Evolutionary conservation across 2,888 invertebrate species (phyloP).

Genomic region (Stenichneumon culpator): DNA sequence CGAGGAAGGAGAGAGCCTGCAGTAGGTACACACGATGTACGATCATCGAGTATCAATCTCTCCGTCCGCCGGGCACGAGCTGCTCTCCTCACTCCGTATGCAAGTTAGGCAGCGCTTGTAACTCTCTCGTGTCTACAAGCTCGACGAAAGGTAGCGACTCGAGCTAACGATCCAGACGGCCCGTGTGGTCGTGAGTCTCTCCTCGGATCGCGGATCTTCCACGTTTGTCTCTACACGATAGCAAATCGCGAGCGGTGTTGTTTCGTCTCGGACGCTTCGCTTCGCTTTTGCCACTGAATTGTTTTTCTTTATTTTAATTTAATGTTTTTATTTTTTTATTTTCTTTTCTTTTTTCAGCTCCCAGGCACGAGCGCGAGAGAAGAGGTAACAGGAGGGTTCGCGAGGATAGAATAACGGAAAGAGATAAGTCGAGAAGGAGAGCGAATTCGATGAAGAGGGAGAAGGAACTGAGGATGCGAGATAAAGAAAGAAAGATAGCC

Average conservation of each 20-base stretch:
- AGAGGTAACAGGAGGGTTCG: conserved; percentile 6
- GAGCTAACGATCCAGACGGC: conserved; percentile 12
- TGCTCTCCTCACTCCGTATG: conserved; percentile 12
- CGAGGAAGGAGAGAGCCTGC: not conserved
- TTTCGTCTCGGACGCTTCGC: conserved; percentile 5
- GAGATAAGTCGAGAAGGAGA: conserved; percentile 39
- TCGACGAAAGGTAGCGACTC: conserved; percentile 27
- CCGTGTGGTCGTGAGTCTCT: conserved; percentile 12
- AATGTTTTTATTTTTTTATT: not conserved
- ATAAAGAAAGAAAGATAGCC: conserved; percentile 62
- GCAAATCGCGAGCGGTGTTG: conserved; percentile 34
- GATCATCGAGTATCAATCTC: conserved; percentile 51
- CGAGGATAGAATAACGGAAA: conserved; percentile 15
- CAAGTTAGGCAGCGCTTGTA: conserved; percentile 40
- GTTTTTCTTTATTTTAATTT: conserved; percentile 16
- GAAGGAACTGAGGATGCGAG: conserved; percentile 56
- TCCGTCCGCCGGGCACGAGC: conserved; percentile 13
- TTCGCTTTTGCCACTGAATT: conserved; percentile 14
- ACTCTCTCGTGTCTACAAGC: conserved; percentile 48
- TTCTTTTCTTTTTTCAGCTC: not conserved
- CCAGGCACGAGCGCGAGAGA: conserved; percentile 18
- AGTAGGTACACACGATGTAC: conserved; percentile 14
- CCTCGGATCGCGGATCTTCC: conserved; percentile 11
- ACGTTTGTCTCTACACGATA: conserved; percentile 30
- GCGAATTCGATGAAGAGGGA: conserved; percentile 24